A percentile compares a stretch with the other conserved stretches of the same genome.
Conservation (phyloP, 2,113 vertebrate species). For the Ursus arctos region DNA sequence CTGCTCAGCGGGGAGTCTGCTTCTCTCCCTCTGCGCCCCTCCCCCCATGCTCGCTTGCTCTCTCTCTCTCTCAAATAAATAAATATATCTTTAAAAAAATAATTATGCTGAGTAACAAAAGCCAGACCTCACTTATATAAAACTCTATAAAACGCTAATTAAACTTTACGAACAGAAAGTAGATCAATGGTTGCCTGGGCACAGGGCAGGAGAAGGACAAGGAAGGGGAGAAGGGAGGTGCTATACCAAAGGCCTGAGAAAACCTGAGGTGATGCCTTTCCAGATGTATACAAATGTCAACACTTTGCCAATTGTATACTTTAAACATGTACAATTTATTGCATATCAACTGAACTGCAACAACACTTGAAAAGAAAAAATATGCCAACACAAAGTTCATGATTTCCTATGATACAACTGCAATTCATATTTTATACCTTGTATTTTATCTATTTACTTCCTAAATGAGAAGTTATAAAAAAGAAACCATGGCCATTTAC, state of each 20-base stretch:
- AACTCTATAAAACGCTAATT: constrained; percentile 7
- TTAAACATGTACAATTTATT: not conserved
- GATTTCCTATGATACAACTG: not conserved
- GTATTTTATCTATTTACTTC: not conserved
- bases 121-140: not conserved
- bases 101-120: not conserved
- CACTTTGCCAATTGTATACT: not conserved
- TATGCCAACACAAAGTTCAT: not conserved
- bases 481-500: not conserved
- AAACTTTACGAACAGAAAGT: constrained; percentile 23
- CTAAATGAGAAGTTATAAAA: constrained; percentile 26
- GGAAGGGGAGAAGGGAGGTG: not conserved
- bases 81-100: not conserved
- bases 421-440: not conserved
- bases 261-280: not conserved
- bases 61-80: too few species aligned
- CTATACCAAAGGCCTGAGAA: not conserved
- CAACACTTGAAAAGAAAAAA: not conserved
- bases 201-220: not conserved
- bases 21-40: too few species aligned
- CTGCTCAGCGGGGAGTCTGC: too few species aligned
- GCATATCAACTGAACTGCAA: not conserved
- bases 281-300: not conserved
- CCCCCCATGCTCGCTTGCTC: too few species aligned
- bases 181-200: not conserved